Evolutionary conservation across 2,113 vertebrate species (phyloP).

Genomic region (Tachysurus fulvidraco): DNA sequence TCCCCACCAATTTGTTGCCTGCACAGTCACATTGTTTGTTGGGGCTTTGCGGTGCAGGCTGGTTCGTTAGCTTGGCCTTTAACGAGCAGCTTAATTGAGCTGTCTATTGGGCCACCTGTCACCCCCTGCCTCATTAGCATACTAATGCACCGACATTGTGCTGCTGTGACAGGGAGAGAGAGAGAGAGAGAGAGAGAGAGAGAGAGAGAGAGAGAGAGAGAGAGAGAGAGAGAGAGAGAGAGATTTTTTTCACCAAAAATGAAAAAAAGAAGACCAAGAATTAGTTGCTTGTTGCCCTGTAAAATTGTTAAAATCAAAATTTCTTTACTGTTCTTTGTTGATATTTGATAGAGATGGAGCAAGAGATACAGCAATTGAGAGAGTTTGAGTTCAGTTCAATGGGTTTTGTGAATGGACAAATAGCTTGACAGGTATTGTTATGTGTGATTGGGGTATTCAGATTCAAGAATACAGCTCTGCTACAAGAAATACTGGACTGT

Average conservation of each 20-base stretch:
- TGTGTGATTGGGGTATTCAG: slow-evolving; percentile 48
- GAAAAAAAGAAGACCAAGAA: background rate
- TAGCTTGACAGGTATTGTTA: slow-evolving; percentile 50
- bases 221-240: slow-evolving; percentile 50
- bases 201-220: slow-evolving; percentile 77
- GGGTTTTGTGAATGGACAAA: slow-evolving; percentile 39
- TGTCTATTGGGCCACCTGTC: slow-evolving; percentile 99
- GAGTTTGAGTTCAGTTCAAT: background rate
- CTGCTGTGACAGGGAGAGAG: slow-evolving; percentile 92
- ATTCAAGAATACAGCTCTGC: background rate
- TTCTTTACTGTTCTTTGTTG: background rate
- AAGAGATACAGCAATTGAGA: background rate
- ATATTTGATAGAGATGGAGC: background rate
- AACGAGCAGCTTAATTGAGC: slow-evolving; percentile 99
- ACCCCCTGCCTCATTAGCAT: slow-evolving; percentile 99
- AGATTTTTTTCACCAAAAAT: background rate
- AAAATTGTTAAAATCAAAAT: background rate
- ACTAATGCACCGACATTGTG: slow-evolving; percentile 99
- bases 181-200: slow-evolving; percentile 79
- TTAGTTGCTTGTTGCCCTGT: background rate
- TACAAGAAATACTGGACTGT: slow-evolving; percentile 20
- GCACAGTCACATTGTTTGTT: slow-evolving; percentile 98
- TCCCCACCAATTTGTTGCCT: slow-evolving; percentile 90
- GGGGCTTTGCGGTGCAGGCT: slow-evolving; percentile 88
- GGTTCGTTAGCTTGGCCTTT: slow-evolving; percentile 99